A percentile compares a stretch with the other conserved stretches of the same genome.
Evolutionary conservation across 2,113 vertebrate genomes (phyloP).

Genomic region (Heptranchias perlo): DNA sequence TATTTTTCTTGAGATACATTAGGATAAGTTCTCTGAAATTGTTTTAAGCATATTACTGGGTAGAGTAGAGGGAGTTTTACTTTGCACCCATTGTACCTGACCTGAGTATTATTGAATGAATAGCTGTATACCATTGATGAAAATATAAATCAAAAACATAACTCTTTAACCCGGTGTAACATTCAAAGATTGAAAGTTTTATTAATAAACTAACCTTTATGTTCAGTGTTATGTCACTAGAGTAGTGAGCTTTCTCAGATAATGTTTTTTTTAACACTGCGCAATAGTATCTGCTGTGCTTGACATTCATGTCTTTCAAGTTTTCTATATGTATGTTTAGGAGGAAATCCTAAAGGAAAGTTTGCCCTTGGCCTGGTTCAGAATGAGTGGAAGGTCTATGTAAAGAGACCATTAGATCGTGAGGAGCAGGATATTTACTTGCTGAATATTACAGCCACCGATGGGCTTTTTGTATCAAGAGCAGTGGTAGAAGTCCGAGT

Average conservation of each 20-base stretch:
- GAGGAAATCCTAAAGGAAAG: conserved; percentile 81
- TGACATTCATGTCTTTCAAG: neutral
- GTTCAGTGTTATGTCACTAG: neutral
- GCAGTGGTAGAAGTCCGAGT: conserved; percentile 80
- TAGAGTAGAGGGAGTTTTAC: neutral
- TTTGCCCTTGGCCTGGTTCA: conserved; percentile 89
- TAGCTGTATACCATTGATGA: neutral
- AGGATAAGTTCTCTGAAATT: neutral
- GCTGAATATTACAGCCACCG: conserved; percentile 87
- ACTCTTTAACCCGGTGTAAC: neutral
- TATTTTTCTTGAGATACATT: neutral
- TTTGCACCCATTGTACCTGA: neutral
- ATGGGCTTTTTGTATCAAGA: conserved; percentile 85
- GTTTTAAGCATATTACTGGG: neutral
- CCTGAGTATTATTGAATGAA: neutral
- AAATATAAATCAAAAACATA: neutral
- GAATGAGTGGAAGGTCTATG: conserved; percentile 93
- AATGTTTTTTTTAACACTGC: neutral
- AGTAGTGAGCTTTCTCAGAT: neutral
- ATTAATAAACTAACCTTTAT: neutral
- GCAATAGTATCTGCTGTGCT: neutral
- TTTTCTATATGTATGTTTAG: conserved; percentile 46
- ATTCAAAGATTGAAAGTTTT: neutral
- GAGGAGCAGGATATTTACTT: conserved; percentile 80
- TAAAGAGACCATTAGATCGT: conserved; percentile 82